A percentile compares a stretch with the other conserved stretches of the same genome.
These are phyloP conservation scores for Toxostoma redivivum DNA, from an alignment of 2,113 vertebrate genomes.

Conservation along the genomic window DNA sequence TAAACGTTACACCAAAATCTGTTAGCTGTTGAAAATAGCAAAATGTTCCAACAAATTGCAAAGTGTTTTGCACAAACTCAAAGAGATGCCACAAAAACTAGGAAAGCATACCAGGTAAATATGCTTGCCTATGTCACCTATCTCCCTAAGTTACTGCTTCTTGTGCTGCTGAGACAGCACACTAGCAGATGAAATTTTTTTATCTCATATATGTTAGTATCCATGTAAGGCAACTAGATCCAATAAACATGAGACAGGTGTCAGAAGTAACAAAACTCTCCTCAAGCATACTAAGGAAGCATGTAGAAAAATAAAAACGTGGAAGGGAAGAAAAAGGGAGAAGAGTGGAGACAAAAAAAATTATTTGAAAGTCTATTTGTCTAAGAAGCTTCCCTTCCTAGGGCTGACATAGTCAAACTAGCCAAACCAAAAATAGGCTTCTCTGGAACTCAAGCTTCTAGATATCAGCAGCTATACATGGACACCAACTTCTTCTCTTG, in stretches of 20 bases:
- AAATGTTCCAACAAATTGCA: background rate
- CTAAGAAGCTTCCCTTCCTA: background rate
- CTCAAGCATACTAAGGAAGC: background rate
- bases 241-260: background rate
- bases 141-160: background rate
- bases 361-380: background rate
- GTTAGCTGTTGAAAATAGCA: background rate
- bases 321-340: background rate
- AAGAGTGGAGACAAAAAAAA: accelerated
- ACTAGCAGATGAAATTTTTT: background rate
- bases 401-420: background rate
- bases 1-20: background rate
- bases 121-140: background rate
- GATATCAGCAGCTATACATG: background rate
- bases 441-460: background rate
- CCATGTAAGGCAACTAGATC: background rate
- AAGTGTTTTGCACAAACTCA: background rate
- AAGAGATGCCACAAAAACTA: background rate
- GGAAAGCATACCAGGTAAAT: background rate
- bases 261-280: background rate
- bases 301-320: background rate
- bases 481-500: background rate
- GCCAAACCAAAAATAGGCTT: background rate
- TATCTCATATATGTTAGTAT: background rate
- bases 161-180: background rate